Evolutionary conservation across 2,113 vertebrate genomes (phyloP), one percentile per base, ranked within the genome.

Genomic region (Pterocles orientalis): DNA sequence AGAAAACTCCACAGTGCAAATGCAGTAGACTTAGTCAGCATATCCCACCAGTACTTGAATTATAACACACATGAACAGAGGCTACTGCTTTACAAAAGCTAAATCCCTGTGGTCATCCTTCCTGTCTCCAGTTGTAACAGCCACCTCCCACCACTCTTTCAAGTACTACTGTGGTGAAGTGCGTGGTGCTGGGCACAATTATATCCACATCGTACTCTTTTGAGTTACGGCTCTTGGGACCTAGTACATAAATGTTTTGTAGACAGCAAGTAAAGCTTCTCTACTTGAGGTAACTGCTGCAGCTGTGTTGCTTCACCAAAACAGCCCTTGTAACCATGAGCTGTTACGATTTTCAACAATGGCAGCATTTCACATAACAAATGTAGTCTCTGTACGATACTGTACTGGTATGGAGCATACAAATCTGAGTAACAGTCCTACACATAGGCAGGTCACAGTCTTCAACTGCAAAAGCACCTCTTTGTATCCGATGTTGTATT

Each of bases 31-130:
- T 9, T 26, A 65, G 51, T 4, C 56, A 73, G 14, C 18, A 16
- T 3, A 5, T 29, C 29, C 51, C n/a, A 82, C 28, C 60, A 43
- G 50, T 29, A 48, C 13, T 29, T 41, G 3, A 57, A 60, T 34
- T 61, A 62, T 0, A 0, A 54, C 9, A 26, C 34, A 50, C 2
- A 2, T 3, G 33, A 76, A 21, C 21, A 51, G 65, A 79, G 9
- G 48, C n/a, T 76, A 53, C 33, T 62, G 31, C 51, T 54, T 45
- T 45, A 9, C 28, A 70, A 51, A 76, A 81, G 12, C 9, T 25
- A 39, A 85, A 65, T 29, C 3, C 14, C 66, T 62, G 36, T 2
- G 5, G 26, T 29, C 43, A 79, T n/a, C 19, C 31, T 62, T 82
- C n/a, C 53, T 41, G 21, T 58, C 31, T 33, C 29, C 20, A 39